Evolutionary conservation across 2,797 vertebrate genomes (phyloP).

Genomic region (Cephalopachus bancanus): DNA sequence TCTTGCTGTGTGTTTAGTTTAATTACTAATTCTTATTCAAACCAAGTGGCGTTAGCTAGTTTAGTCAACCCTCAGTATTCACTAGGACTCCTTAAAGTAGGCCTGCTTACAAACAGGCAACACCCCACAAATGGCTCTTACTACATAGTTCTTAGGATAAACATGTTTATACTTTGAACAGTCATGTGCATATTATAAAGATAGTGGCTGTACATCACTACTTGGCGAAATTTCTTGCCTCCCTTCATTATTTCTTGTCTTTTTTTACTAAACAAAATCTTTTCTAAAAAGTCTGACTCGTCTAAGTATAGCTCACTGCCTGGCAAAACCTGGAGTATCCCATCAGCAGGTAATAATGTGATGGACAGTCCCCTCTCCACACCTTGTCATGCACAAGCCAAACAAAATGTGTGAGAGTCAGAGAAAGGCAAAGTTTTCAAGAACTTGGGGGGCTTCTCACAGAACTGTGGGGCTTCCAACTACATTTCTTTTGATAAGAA

Average conservation of each 20-base stretch:
- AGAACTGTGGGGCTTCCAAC: slow-evolving; percentile 95
- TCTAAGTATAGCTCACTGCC: slow-evolving; percentile 92
- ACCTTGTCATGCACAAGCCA: slow-evolving; percentile 89
- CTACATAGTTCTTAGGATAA: slow-evolving; percentile 82
- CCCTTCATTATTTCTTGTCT: slow-evolving; percentile 87
- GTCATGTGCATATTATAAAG: slow-evolving; percentile 82
- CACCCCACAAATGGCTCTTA: slow-evolving; percentile 83
- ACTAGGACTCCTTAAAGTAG: not conserved
- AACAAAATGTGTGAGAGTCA: slow-evolving; percentile 92
- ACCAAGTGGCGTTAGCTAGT: not conserved
- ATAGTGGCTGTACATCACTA: slow-evolving; percentile 72
- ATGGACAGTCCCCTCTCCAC: slow-evolving; percentile 93
- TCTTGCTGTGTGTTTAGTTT: too few species aligned
- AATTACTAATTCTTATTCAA: too few species aligned
- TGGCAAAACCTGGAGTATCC: slow-evolving; percentile 89
- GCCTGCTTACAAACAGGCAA: not conserved
- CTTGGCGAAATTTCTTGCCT: slow-evolving; percentile 84
- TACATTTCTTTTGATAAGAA: slow-evolving; percentile 89
- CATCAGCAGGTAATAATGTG: slow-evolving; percentile 83
- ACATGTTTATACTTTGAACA: slow-evolving; percentile 86
- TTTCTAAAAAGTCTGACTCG: slow-evolving; percentile 87
- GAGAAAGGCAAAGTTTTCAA: slow-evolving; percentile 90
- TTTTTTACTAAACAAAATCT: slow-evolving; percentile 87
- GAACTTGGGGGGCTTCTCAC: slow-evolving; percentile 91
- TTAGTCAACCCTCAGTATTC: not conserved